These are phyloP conservation scores for Panagrolaimus sp. DNA, from an alignment of 1,140 invertebrate genomes.

Conservation along the genomic window DNA sequence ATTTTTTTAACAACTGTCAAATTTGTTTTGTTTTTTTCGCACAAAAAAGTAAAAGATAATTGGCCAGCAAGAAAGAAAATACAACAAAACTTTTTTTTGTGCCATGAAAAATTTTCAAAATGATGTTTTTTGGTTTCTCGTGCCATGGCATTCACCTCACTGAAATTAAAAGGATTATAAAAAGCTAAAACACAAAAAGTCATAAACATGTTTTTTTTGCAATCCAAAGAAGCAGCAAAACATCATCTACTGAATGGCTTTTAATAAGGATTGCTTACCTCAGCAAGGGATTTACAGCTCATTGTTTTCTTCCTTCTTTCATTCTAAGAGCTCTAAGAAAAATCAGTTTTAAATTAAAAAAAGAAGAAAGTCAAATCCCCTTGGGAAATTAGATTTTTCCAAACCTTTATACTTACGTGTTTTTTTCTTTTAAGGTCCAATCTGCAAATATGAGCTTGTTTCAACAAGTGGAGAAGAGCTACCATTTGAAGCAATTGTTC, in stretches of 20 bases:
- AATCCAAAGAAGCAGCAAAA: slow-evolving; percentile 5
- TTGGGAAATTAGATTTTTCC: neutral
- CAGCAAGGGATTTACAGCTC: no score
- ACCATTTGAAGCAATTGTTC: slow-evolving; percentile 45
- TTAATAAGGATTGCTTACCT: neutral
- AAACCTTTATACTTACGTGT: neutral
- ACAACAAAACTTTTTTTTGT: no score
- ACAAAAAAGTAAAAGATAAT: no score
- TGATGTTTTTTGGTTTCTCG: no score
- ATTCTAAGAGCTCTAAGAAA: no score
- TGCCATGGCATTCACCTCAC: no score
- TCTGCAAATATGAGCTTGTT: slow-evolving; percentile 52
- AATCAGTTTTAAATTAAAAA: slow-evolving; percentile 10
- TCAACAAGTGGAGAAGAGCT: slow-evolving; percentile 19
- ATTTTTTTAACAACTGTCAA: no score
- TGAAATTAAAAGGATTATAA: no score
- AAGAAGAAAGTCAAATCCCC: neutral
- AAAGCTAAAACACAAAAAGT: neutral
- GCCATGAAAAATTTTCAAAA: no score
- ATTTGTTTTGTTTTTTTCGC: no score
- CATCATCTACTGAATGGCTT: neutral
- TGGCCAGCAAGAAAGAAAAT: no score
- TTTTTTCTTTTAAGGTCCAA: slow-evolving; percentile 42
- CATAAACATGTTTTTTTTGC: neutral
- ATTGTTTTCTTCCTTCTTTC: no score